Evolutionary conservation across 2,797 vertebrate genomes (phyloP).

Genomic region (Enteromius thamalakanensis): DNA sequence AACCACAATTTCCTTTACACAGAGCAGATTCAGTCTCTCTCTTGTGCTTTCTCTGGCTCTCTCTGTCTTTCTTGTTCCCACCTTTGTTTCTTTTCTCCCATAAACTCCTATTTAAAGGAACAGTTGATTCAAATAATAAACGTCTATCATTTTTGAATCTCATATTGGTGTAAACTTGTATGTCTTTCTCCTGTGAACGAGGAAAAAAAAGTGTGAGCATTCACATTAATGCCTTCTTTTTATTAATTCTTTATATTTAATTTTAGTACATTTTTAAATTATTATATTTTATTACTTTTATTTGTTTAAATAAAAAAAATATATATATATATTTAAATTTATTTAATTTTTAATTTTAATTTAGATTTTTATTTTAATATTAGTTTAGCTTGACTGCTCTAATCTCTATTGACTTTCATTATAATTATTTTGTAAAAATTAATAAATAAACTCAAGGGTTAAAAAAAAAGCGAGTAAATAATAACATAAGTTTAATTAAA

Average conservation of each 20-base stretch:
- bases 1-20: conserved; percentile 53
- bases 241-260: neutral
- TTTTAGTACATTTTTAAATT: too few relatives aligned
- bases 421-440: neutral
- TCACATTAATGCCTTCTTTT: neutral
- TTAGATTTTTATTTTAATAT: neutral
- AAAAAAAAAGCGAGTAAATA: conserved; percentile 8
- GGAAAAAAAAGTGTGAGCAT: neutral
- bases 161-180: neutral
- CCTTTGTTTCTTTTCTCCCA: conserved; percentile 18
- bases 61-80: conserved; percentile 4
- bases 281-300: neutral
- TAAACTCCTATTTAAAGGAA: conserved; percentile 25
- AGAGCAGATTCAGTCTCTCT: conserved; percentile 43
- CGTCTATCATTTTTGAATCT: neutral
- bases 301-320: neutral
- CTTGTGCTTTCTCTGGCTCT: conserved; percentile 17
- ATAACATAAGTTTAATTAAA: neutral
- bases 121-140: conserved; percentile 4
- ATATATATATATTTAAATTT: too few relatives aligned
- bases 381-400: neutral
- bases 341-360: neutral
- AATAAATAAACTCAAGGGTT: neutral
- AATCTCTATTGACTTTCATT: neutral
- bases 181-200: neutral